Conservation (phyloP, 1,140 invertebrate genomes). For the Drosophila tristis region DNA sequence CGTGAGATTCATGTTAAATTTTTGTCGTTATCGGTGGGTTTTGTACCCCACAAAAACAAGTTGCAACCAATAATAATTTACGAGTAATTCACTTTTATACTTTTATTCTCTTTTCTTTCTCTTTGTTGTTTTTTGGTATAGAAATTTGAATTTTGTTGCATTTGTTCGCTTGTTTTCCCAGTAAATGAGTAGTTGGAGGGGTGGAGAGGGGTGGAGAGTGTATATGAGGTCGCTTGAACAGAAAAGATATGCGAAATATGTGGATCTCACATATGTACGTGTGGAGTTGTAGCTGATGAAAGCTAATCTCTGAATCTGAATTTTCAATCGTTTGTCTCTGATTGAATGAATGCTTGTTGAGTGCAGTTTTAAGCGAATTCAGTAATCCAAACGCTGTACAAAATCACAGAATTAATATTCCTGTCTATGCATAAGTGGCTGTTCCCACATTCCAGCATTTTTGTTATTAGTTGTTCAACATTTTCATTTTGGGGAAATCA, state of each 20-base stretch:
- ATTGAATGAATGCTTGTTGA: too few species aligned
- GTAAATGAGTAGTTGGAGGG: constrained; percentile 4
- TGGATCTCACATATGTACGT: too few species aligned
- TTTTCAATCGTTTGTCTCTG: too few species aligned
- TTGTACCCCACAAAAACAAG: constrained; percentile 34
- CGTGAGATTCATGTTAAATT: constrained; percentile 75
- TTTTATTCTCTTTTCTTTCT: constrained; percentile 27
- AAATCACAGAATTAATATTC: too few species aligned
- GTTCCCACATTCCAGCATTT: not conserved
- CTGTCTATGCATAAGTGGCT: too few species aligned
- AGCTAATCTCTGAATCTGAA: too few species aligned
- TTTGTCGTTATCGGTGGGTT: not conserved
- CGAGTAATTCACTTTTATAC: constrained; percentile 47
- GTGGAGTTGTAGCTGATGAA: too few species aligned
- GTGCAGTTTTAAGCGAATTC: too few species aligned
- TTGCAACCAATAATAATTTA: constrained; percentile 52
- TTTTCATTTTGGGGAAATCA: constrained; percentile 3
- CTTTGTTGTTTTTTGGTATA: constrained; percentile 35
- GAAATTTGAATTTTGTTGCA: constrained; percentile 32
- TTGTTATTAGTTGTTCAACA: not conserved
- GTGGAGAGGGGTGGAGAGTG: not conserved
- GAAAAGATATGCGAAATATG: too few species aligned
- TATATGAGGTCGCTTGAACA: constrained; percentile 9
- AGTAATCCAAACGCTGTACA: too few species aligned
- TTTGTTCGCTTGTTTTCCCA: constrained; percentile 18